Evolutionary conservation across 23 tunicate species (phyloP).

Genomic region (Ciona savignyi): DNA sequence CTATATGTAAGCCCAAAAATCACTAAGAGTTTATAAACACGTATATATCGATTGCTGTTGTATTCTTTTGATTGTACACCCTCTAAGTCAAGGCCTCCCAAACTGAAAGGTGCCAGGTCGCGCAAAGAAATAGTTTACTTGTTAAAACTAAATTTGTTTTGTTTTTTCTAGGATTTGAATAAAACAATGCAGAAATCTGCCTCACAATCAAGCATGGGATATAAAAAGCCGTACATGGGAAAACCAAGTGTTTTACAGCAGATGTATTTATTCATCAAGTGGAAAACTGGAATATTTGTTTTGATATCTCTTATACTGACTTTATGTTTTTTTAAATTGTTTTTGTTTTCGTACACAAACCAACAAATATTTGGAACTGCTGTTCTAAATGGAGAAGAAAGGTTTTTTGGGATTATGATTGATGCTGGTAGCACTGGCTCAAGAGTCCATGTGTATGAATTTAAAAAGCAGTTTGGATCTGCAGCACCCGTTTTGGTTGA

Average conservation of each 20-base stretch:
- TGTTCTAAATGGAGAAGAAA: no score
- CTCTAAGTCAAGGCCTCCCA: no score
- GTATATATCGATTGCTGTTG: no score
- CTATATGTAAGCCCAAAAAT: no score
- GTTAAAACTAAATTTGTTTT: no score
- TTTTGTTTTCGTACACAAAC: not conserved
- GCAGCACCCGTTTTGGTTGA: constrained; percentile 16
- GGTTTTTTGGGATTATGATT: constrained; percentile 42
- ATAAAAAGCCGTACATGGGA: not conserved
- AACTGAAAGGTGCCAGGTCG: no score
- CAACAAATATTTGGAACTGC: not conserved
- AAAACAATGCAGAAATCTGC: not conserved
- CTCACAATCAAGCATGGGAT: not conserved
- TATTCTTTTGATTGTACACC: no score
- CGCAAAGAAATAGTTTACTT: no score
- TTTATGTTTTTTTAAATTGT: constrained; percentile 1
- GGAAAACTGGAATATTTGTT: constrained; percentile 8
- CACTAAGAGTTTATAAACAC: no score
- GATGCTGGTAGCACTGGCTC: constrained; percentile 93
- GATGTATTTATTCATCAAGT: constrained; percentile 2
- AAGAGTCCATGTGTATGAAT: constrained; percentile 69
- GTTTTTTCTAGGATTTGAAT: not conserved
- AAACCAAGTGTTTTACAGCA: not conserved
- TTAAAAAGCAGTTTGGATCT: constrained; percentile 8
- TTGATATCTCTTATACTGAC: not conserved